A percentile compares a stretch with the other conserved stretches of the same genome.
Evolutionary conservation across 2,113 vertebrate species (phyloP).

Genomic region (Nerophis lumbriciformis): DNA sequence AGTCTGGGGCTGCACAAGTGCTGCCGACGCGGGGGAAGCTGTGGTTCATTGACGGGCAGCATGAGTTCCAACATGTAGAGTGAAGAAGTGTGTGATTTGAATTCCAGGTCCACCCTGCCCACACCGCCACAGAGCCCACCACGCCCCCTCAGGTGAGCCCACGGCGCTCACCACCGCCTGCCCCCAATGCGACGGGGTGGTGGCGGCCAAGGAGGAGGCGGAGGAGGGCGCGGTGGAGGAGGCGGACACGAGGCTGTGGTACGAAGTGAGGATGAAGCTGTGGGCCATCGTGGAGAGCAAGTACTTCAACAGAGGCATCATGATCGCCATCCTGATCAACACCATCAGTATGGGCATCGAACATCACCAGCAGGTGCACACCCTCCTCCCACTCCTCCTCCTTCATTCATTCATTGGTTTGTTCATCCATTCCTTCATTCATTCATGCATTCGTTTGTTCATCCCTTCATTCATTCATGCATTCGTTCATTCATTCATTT

Average conservation of each 20-base stretch:
- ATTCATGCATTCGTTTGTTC: too few relatives aligned
- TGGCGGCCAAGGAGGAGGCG: slow-evolving; percentile 39
- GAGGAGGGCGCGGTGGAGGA: slow-evolving; percentile 56
- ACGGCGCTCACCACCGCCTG: slow-evolving; percentile 61
- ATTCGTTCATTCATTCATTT: too few relatives aligned
- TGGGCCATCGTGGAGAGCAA: slow-evolving; percentile 95
- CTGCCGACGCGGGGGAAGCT: too few relatives aligned
- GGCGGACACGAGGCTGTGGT: slow-evolving; percentile 44
- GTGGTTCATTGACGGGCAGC: too few relatives aligned
- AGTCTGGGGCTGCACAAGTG: too few relatives aligned
- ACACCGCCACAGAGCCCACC: slow-evolving; percentile 70
- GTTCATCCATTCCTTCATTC: too few relatives aligned
- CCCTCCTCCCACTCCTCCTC: neutral
- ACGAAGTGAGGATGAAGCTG: slow-evolving; percentile 78
- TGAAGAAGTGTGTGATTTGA: neutral
- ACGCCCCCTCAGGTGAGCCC: slow-evolving; percentile 43
- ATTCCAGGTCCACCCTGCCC: slow-evolving; percentile 71
- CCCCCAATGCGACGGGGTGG: slow-evolving; percentile 69
- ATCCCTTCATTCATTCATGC: too few relatives aligned
- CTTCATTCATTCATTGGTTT: too few relatives aligned
- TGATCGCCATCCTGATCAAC: slow-evolving; percentile 96
- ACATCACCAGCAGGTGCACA: slow-evolving; percentile 87
- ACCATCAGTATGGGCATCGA: slow-evolving; percentile 98
- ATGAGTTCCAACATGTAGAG: too few relatives aligned
- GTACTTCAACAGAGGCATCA: slow-evolving; percentile 95